These are phyloP conservation scores for human (Homo sapiens) DNA, from an alignment of 2,113 vertebrate genomes.

Conservation along the genomic window GRCh38 chr7:89077501-89078000, in stretches of 20 bases:
- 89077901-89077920: neutral
- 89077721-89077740: neutral
- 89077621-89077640: neutral
- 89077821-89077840: neutral
- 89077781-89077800: neutral
- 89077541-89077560: neutral
- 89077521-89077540: constrained; percentile 13
- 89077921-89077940: neutral
- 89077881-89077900: neutral
- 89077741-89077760: neutral
- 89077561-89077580: neutral
- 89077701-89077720: neutral
- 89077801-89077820: neutral
- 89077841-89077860: neutral
- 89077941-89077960: neutral
- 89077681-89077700: neutral
- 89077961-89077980: neutral
- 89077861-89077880: neutral
- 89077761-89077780: neutral
- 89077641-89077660: neutral
- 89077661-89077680: neutral
- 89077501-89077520: neutral
- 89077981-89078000: neutral
- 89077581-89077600: neutral
- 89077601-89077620: neutral